Conservation (phyloP, 2,888 invertebrate genomes). For the Bruchidius siliquastri region DNA sequence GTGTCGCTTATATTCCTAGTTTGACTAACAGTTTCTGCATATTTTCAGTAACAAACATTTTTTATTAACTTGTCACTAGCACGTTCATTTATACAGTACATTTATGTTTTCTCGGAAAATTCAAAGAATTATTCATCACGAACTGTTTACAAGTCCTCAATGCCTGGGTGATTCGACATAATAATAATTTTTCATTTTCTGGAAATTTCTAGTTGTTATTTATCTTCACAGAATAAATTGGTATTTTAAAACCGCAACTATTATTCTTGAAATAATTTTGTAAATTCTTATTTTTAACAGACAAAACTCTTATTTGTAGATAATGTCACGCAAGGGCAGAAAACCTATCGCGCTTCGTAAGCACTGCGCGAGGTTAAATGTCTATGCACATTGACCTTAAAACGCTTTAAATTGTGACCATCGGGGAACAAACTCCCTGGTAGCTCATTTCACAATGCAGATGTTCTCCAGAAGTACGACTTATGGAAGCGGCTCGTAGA, state of each 20-base stretch:
- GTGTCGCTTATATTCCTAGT: background rate
- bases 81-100: background rate
- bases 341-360: no score
- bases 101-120: background rate
- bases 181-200: background rate
- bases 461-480: no score
- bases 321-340: no score
- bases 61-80: background rate
- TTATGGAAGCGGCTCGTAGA: no score
- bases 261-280: no score
- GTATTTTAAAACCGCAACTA: background rate
- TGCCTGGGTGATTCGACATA: background rate
- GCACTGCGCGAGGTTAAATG: no score
- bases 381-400: no score
- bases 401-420: no score
- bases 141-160: background rate
- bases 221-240: background rate
- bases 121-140: background rate
- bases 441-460: no score
- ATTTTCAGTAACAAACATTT: background rate
- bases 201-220: background rate
- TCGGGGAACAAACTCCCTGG: no score
- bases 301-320: no score
- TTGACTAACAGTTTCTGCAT: background rate
- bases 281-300: no score